Conservation (phyloP, 2,797 vertebrate species). For the Premnoplex brunnescens region DNA sequence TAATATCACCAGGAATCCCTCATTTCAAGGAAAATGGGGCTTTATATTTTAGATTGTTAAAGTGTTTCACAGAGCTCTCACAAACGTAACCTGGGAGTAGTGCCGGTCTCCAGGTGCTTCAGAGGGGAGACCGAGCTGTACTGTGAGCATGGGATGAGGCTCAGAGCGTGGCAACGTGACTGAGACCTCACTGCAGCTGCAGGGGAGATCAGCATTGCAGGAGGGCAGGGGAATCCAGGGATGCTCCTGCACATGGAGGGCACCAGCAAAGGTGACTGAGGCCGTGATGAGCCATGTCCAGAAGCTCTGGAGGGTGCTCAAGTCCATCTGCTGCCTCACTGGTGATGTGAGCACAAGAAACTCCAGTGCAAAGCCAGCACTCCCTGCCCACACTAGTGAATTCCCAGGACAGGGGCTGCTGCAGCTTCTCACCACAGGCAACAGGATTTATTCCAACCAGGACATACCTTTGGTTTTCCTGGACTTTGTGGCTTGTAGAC, state of each 20-base stretch:
- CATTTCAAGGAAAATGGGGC: background rate
- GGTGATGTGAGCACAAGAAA: background rate
- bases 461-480: background rate
- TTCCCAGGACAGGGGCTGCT: background rate
- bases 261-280: background rate
- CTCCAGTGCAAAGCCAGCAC: background rate
- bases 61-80: background rate
- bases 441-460: background rate
- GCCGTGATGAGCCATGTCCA: background rate
- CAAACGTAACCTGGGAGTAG: background rate
- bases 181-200: rapidly evolving
- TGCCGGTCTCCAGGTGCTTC: background rate
- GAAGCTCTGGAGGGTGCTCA: background rate
- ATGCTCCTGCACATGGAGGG: background rate
- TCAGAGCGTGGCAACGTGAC: background rate
- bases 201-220: rapidly evolving
- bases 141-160: rapidly evolving
- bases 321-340: background rate
- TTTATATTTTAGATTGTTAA: background rate
- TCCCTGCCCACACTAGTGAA: background rate
- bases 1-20: background rate
- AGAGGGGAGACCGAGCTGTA: background rate
- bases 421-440: background rate
- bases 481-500: background rate
- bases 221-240: background rate